These are phyloP conservation scores for Ivindomyrus marchei DNA, from an alignment of 2,113 vertebrate species.

Conservation along the genomic window DNA sequence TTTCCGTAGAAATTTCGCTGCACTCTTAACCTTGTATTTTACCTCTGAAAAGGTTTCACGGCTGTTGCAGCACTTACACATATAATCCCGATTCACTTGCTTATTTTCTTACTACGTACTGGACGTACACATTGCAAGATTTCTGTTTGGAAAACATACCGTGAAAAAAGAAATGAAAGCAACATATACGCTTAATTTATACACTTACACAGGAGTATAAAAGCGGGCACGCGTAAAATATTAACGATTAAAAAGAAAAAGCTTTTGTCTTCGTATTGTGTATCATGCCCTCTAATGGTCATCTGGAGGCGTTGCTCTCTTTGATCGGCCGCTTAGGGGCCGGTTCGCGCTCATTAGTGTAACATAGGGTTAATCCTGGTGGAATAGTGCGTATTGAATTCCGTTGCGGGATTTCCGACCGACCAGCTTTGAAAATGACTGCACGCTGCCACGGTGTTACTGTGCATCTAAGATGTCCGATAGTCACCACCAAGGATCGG, in stretches of 20 bases:
- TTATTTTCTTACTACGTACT: background rate
- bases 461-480: slow-evolving; percentile 29
- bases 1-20: background rate
- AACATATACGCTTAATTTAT: background rate
- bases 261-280: background rate
- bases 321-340: background rate
- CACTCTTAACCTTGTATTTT: background rate
- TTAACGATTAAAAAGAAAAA: background rate
- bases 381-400: slow-evolving; percentile 18
- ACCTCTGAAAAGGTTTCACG: background rate
- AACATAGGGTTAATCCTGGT: slow-evolving; percentile 15
- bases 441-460: background rate
- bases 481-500: slow-evolving; percentile 9
- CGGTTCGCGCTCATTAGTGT: background rate
- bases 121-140: background rate
- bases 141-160: background rate
- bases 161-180: background rate
- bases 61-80: background rate
- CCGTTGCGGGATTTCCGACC: slow-evolving; percentile 24
- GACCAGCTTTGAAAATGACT: slow-evolving; percentile 21
- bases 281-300: slow-evolving; percentile 17
- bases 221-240: background rate
- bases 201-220: background rate
- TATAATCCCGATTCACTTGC: background rate
- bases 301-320: background rate